Percentiles rank a stretch among this genome's conserved stretches.
Conservation (phyloP, 2,113 vertebrate species). For the Thalassoma bifasciatum region DNA sequence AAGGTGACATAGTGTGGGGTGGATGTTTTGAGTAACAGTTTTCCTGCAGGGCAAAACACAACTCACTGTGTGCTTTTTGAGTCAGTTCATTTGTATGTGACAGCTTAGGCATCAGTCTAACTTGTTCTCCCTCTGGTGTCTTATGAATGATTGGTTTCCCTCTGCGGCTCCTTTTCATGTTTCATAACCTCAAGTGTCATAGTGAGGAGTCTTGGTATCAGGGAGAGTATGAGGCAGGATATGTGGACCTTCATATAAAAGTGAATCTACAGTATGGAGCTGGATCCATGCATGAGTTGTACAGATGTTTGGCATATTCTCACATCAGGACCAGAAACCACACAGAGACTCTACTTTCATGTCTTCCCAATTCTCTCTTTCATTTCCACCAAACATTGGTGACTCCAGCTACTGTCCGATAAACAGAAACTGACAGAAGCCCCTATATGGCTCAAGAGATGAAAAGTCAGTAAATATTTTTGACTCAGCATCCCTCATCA, state of each 20-base stretch:
- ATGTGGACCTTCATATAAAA: constrained; percentile 24
- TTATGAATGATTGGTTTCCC: constrained; percentile 5
- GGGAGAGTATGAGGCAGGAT: constrained; percentile 22
- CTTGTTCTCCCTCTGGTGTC: neutral
- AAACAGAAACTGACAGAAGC: no score
- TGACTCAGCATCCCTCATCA: no score
- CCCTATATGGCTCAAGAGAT: no score
- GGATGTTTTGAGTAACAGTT: constrained; percentile 12
- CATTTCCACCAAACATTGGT: no score
- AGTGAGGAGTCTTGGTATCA: constrained; percentile 11
- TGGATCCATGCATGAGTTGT: constrained; percentile 2
- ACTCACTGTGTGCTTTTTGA: neutral
- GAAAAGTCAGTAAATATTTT: no score
- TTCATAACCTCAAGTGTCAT: constrained; percentile 2
- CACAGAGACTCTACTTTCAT: no score
- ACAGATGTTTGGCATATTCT: constrained; percentile 6
- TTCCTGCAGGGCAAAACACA: neutral
- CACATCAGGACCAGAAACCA: constrained; percentile 2
- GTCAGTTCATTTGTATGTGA: neutral
- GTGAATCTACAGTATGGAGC: constrained; percentile 14
- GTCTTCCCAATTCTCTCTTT: no score
- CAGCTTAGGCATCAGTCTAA: neutral
- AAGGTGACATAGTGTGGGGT: neutral
- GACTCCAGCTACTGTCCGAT: no score
- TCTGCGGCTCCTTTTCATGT: constrained; percentile 1